Percentiles rank a stretch among this genome's conserved stretches.
phyloP scores from a whole-genome alignment of 2,888 invertebrate genomes.

The Netelia melanura region DNA sequence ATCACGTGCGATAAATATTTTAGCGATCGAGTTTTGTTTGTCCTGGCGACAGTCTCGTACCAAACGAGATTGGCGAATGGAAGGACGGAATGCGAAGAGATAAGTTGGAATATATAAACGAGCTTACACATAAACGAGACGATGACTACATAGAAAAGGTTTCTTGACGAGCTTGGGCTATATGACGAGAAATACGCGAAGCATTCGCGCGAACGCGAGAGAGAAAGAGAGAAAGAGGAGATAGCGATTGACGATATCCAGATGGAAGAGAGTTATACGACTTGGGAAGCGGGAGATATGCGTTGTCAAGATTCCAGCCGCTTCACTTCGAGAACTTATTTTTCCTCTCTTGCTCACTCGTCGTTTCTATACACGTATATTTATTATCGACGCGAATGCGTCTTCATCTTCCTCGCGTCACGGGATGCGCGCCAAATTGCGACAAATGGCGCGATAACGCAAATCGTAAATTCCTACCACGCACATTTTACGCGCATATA shows the following conservation, averaged over 20 bases:
- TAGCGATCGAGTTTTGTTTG: conserved; percentile 69
- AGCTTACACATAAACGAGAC: not conserved
- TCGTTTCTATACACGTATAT: not conserved
- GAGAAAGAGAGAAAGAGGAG: not conserved
- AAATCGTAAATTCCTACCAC: conserved; percentile 32
- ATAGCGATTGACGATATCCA: conserved; percentile 54
- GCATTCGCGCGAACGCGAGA: conserved; percentile 18
- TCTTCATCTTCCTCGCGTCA: conserved; percentile 9
- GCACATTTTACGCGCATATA: conserved; percentile 3
- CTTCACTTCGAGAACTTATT: conserved; percentile 28
- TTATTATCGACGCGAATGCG: not conserved
- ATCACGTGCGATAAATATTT: conserved; percentile 71
- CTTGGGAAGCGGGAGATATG: conserved; percentile 22
- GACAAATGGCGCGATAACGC: conserved; percentile 34
- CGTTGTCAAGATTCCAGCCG: conserved; percentile 54
- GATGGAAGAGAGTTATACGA: conserved; percentile 51
- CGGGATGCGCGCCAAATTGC: not conserved
- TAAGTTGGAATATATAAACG: conserved; percentile 21
- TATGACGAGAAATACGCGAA: conserved; percentile 18
- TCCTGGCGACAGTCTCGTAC: conserved; percentile 41
- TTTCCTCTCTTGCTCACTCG: not conserved
- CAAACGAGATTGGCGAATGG: conserved; percentile 21
- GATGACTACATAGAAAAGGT: not conserved
- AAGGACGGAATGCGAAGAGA: conserved; percentile 38
- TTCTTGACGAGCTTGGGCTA: conserved; percentile 3